Conservation (phyloP, 2,113 vertebrate species). For the Sterrhoptilus dennistouni region DNA sequence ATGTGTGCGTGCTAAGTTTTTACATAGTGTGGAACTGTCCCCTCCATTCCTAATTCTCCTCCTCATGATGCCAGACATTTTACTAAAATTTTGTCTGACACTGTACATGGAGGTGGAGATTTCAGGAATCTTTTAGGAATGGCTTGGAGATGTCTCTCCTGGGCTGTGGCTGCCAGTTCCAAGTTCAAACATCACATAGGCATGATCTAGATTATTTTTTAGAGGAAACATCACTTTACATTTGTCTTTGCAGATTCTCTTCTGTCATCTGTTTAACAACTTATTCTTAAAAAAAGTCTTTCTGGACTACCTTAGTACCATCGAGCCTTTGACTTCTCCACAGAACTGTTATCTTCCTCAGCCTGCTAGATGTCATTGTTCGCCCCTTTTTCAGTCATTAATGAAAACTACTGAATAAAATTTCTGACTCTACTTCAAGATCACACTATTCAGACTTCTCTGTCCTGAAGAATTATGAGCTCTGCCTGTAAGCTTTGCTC, state of each 20-base stretch:
- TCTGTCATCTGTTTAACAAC: background rate
- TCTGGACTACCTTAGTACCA: background rate
- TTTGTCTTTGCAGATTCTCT: background rate
- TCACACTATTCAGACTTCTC: background rate
- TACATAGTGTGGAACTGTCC: background rate
- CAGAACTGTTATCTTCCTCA: background rate
- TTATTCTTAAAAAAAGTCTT: background rate
- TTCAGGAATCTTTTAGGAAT: background rate
- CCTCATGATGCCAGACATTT: background rate
- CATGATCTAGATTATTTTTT: background rate
- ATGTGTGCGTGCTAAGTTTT: background rate
- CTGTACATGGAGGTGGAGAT: background rate
- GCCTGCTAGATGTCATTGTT: background rate
- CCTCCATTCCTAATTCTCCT: background rate
- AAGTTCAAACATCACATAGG: background rate
- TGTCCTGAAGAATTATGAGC: background rate
- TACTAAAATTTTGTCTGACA: background rate
- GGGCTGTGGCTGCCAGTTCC: background rate
- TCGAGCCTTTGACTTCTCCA: background rate
- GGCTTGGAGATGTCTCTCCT: background rate
- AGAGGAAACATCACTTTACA: background rate
- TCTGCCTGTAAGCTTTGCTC: background rate
- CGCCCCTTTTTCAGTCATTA: background rate
- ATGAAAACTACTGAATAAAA: background rate
- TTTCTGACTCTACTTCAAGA: background rate